Conservation (phyloP, 2,797 vertebrate genomes). For the Zenarchopterus dispar region DNA sequence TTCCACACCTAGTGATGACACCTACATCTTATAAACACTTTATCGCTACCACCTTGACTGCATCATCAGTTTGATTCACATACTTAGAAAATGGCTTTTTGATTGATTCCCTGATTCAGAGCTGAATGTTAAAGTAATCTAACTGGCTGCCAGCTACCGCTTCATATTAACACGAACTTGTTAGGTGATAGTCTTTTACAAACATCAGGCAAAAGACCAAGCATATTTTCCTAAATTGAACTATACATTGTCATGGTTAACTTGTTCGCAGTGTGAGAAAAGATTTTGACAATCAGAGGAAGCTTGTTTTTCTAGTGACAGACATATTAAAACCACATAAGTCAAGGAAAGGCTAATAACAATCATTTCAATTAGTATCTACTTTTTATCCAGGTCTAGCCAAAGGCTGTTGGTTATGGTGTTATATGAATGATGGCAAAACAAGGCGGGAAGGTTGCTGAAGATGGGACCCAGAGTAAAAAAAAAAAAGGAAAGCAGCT, state of each 20-base stretch:
- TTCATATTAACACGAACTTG: not conserved
- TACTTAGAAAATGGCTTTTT: no score
- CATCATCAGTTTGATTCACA: no score
- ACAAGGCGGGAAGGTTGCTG: constrained; percentile 69
- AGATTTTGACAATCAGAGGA: constrained; percentile 71
- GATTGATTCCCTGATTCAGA: no score
- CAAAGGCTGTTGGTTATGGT: constrained; percentile 16
- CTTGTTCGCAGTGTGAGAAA: constrained; percentile 27
- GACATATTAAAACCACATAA: constrained; percentile 13
- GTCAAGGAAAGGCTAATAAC: no score
- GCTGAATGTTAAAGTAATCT: no score
- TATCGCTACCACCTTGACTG: no score
- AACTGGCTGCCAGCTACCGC: not conserved
- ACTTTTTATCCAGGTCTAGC: constrained; percentile 22
- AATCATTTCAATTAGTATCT: not conserved
- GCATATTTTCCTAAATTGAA: constrained; percentile 8
- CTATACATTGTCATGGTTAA: constrained; percentile 5
- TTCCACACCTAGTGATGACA: no score
- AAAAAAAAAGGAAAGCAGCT: constrained; percentile 49
- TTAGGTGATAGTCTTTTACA: not conserved
- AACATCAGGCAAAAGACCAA: not conserved
- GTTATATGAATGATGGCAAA: constrained; percentile 17
- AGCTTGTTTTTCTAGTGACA: constrained; percentile 34
- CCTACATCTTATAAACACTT: no score
- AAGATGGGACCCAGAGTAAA: constrained; percentile 64